Evolutionary conservation across 2,797 vertebrate species (phyloP).

Genomic region (Threskiornis aethiopicus): DNA sequence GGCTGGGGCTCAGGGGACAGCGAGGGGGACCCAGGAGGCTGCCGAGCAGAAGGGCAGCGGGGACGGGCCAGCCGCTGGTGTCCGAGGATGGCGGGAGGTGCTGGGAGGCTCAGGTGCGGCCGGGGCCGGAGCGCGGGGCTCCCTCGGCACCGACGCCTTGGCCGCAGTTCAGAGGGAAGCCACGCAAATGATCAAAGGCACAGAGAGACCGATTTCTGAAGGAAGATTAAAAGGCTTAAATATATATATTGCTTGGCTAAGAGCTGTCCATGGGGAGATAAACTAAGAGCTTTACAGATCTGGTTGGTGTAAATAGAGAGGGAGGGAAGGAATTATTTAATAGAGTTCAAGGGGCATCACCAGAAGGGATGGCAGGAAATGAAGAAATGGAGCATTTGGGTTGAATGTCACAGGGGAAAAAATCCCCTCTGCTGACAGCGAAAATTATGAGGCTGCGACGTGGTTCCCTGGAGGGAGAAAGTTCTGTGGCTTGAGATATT

Average conservation of each 20-base stretch:
- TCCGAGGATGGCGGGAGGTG: no score
- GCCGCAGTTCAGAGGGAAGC: neutral
- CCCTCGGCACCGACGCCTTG: neutral
- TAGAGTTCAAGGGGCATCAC: conserved; percentile 47
- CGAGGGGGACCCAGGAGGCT: no score
- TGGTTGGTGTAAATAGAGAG: conserved; percentile 42
- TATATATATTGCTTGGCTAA: conserved; percentile 57
- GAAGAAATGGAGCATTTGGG: conserved; percentile 58
- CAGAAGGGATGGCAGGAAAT: conserved; percentile 58
- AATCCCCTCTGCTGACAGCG: conserved; percentile 49
- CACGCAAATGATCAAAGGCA: conserved; percentile 45
- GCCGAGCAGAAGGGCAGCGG: fast-evolving
- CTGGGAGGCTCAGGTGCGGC: neutral
- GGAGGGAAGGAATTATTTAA: conserved; percentile 61
- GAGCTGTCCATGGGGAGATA: conserved; percentile 48
- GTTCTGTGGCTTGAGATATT: conserved; percentile 47
- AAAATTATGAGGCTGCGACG: conserved; percentile 33
- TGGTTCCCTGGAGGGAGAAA: conserved; percentile 35
- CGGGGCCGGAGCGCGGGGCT: fast-evolving
- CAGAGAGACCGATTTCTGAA: conserved; percentile 24
- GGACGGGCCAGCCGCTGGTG: fast-evolving
- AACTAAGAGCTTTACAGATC: conserved; percentile 54
- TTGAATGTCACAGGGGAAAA: conserved; percentile 58
- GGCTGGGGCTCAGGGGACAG: neutral
- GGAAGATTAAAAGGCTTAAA: conserved; percentile 65